Conservation (phyloP, 1,140 invertebrate genomes). For the Listronotus oregonensis region DNA sequence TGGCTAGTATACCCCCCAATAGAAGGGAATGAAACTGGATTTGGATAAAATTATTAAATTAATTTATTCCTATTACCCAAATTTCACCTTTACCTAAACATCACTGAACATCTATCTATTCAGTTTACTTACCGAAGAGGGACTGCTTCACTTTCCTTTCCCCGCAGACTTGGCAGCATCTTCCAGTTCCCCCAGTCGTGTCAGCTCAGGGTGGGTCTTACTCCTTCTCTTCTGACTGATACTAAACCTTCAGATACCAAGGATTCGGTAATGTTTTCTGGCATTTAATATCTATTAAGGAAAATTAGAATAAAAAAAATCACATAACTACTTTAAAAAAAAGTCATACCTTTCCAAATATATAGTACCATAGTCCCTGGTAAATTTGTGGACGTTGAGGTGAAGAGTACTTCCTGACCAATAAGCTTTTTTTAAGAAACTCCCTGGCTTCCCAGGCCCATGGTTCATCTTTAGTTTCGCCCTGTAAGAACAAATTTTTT, state of each 20-base stretch:
- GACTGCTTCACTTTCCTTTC: constrained; percentile 82
- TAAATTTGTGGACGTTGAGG: constrained; percentile 70
- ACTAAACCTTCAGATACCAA: constrained; percentile 87
- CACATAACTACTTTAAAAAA: no score
- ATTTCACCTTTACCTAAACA: no score
- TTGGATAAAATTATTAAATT: no score
- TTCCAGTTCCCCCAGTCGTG: constrained; percentile 83
- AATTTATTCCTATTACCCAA: no score
- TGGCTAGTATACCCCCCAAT: no score
- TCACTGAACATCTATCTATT: no score
- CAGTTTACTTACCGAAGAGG: constrained; percentile 52
- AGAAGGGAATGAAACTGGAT: no score
- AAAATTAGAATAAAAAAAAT: background rate
- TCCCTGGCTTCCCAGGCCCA: constrained; percentile 97
- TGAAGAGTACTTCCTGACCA: constrained; percentile 86
- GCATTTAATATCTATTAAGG: constrained; percentile 65
- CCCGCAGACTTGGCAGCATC: constrained; percentile 84
- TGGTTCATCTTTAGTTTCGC: constrained; percentile 83
- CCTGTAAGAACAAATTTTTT: constrained; percentile 28
- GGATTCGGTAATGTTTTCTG: constrained; percentile 86
- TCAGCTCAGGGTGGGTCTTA: constrained; percentile 70
- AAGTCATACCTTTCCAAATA: constrained; percentile 74
- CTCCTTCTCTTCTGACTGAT: constrained; percentile 77
- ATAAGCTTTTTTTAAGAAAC: constrained; percentile 89
- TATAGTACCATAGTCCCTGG: constrained; percentile 85